phyloP scores from a whole-genome alignment of 2,888 invertebrate genomes.

The Charanyca ferruginea region DNA sequence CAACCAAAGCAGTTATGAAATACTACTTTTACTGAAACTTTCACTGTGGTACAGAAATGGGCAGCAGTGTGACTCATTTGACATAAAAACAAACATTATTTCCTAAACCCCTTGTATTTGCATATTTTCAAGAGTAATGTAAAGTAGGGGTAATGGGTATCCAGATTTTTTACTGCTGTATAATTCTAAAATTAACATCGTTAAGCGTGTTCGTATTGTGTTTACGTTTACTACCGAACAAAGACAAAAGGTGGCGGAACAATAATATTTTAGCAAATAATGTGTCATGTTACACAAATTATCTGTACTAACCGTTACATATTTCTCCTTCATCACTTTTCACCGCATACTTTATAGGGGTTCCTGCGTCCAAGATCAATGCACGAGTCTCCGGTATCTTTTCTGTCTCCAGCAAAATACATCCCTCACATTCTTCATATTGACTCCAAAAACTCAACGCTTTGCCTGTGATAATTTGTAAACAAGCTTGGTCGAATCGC shows the following conservation, averaged over 20 bases:
- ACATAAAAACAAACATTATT: background rate
- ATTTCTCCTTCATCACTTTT: slow-evolving; percentile 73
- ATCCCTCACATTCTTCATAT: slow-evolving; percentile 86
- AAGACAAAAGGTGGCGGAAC: slow-evolving; percentile 52
- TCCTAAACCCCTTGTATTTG: background rate
- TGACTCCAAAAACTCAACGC: slow-evolving; percentile 83
- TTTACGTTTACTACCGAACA: slow-evolving; percentile 38
- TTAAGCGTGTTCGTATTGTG: slow-evolving; percentile 20
- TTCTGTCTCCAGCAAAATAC: slow-evolving; percentile 74
- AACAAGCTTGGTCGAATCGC: slow-evolving; percentile 86
- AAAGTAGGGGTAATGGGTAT: too few relatives aligned
- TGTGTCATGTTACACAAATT: slow-evolving; percentile 30
- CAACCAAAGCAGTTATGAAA: slow-evolving; percentile 31
- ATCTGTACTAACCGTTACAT: slow-evolving; percentile 80
- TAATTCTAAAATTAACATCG: slow-evolving; percentile 35
- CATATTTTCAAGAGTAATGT: background rate
- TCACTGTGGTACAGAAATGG: slow-evolving; percentile 60
- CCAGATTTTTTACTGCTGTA: background rate
- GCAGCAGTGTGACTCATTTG: slow-evolving; percentile 60
- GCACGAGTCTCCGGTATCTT: slow-evolving; percentile 68
- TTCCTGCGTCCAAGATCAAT: slow-evolving; percentile 78
- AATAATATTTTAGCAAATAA: slow-evolving; percentile 51
- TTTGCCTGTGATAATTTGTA: slow-evolving; percentile 79
- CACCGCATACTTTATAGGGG: slow-evolving; percentile 80
- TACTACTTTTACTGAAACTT: slow-evolving; percentile 51